phyloP scores from a whole-genome alignment of 2,113 vertebrate species.

The Lonchura striata region DNA sequence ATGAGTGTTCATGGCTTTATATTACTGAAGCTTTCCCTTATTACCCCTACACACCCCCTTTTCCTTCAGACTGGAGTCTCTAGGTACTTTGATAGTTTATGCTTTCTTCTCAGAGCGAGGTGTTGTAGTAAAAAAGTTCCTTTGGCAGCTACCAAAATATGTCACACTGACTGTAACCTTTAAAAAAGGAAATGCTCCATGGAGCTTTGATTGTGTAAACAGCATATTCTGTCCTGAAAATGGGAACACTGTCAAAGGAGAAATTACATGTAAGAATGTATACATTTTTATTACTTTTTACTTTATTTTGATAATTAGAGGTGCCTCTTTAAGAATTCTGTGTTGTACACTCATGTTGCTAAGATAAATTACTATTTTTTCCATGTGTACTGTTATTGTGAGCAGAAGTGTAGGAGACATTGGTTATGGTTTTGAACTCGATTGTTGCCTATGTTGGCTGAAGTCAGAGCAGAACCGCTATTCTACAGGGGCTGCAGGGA shows the following conservation, averaged over 20 bases:
- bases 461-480: not conserved
- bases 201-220: conserved; percentile 46
- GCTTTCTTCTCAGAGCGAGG: conserved; percentile 34
- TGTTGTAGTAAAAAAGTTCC: conserved; percentile 12
- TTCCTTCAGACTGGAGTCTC: conserved; percentile 7
- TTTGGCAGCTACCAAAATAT: conserved; percentile 35
- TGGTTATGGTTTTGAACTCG: not conserved
- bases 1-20: conserved; percentile 42
- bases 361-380: not conserved
- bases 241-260: not conserved
- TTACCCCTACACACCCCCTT: not conserved
- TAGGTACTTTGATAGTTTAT: conserved; percentile 31
- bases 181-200: conserved; percentile 59
- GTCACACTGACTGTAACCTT: conserved; percentile 49
- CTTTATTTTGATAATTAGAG: not conserved
- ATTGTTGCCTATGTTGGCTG: not conserved
- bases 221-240: not conserved
- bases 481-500: not conserved
- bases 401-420: not conserved
- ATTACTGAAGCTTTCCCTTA: conserved; percentile 44
- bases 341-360: not conserved
- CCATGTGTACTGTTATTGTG: not conserved
- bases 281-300: not conserved
- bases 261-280: not conserved
- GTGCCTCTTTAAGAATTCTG: not conserved